Base-by-base conservation (phyloP, 2,888 invertebrate species). In the Plagodis pulveraria region DNA sequence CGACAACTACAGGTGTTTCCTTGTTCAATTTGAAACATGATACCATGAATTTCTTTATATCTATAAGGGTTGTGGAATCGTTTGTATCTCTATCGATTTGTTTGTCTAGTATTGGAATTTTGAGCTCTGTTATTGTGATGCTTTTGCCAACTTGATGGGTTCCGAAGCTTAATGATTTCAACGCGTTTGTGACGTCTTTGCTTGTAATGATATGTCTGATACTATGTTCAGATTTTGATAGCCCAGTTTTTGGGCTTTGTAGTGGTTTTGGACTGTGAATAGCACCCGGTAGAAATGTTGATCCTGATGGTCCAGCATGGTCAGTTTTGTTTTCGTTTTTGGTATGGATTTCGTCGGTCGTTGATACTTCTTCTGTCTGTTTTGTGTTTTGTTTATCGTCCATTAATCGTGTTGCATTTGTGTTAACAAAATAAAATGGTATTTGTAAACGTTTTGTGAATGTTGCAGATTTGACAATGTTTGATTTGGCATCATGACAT, bases 211-310 rank as follows among this genome's bases (percentile, higher is more conserved):
- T 81, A 61, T 87, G 83, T 59, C 87, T 75, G 42, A 92, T 77
- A 56, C 77, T 89, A 57, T 91, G 91, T 67, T 92, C 91, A 0
- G 91, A 92, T 78, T 90, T 92, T 0, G 91, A 92, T 45, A 87
- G 69, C 0, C 89, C 87, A 53, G 84, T 72, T 67, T 77, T 84
- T 5, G 75, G 54, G 5, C 32, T 55, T 52, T 75, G 61, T 5
- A 6, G 12, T 0, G 70, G 64, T 46, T 45, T 50, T 4, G 60
- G 66, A 36, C 60, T 73, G 6, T 68, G 74, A 0, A 88, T 70
- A 4, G 87, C 72, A n/a, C 91, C 91, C 1, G 91, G 91, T 49
- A 91, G 59, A 35, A 73, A 63, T 38, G 71, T 62, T 5, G 74
- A 56, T 38, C 78, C 76, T n/a, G 90, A 90, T 6, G 89, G 89